phyloP scores from a whole-genome alignment of 2,888 invertebrate genomes.

The Zonitis immaculata region DNA sequence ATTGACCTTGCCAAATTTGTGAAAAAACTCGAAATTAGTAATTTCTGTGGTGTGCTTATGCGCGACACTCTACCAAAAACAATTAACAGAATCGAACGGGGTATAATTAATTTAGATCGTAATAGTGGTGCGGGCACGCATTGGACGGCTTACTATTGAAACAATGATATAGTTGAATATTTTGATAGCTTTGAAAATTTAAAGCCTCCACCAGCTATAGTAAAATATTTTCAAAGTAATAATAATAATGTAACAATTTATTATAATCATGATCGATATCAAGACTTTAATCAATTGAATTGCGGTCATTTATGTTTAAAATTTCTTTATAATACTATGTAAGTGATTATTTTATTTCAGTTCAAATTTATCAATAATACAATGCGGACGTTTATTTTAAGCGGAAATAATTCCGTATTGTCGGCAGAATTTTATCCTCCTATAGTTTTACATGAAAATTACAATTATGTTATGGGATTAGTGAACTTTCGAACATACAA shows the following conservation, averaged over 20 bases:
- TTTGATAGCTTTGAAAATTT: conserved; percentile 16
- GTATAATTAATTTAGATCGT: conserved; percentile 32
- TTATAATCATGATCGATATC: not conserved
- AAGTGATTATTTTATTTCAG: conserved; percentile 4
- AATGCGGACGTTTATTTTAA: conserved; percentile 26
- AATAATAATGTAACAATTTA: conserved; percentile 4
- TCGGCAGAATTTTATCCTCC: conserved; percentile 20
- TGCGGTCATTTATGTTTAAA: conserved; percentile 15
- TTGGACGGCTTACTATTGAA: conserved; percentile 17
- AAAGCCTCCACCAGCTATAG: conserved; percentile 8
- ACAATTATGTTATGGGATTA: conserved; percentile 23
- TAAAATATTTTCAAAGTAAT: conserved; percentile 10
- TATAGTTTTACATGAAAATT: conserved; percentile 10
- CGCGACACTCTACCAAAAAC: conserved; percentile 39
- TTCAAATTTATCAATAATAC: conserved; percentile 12
- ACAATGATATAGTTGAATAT: conserved; percentile 7
- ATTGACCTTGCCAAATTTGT: conserved; percentile 32
- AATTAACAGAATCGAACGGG: conserved; percentile 21
- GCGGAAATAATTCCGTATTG: conserved; percentile 18
- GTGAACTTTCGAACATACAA: conserved; percentile 24
- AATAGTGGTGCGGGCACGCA: conserved; percentile 10
- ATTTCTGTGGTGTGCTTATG: conserved; percentile 40
- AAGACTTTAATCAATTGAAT: not conserved
- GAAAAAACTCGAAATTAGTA: conserved; percentile 24
- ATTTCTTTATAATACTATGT: conserved; percentile 15